phyloP scores from a whole-genome alignment of 2,113 vertebrate species.

The Microcebus tavaratra region DNA sequence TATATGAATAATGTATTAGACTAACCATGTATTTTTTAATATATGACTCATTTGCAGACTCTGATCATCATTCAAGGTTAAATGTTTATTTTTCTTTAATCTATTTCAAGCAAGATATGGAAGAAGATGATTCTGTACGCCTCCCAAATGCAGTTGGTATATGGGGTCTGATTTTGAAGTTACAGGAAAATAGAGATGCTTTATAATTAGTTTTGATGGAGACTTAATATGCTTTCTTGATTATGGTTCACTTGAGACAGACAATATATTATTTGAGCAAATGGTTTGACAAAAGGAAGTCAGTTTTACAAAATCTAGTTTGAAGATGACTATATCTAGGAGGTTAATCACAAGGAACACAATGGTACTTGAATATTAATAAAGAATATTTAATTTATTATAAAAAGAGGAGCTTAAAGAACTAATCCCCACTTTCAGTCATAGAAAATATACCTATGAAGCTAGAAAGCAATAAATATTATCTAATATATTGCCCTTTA shows the following conservation, averaged over 20 bases:
- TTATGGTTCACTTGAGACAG: not conserved
- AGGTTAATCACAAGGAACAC: not conserved
- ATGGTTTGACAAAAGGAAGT: not conserved
- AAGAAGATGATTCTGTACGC: not conserved
- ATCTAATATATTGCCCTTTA: not conserved
- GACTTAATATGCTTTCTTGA: not conserved
- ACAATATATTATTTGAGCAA: not conserved
- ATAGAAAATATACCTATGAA: not conserved
- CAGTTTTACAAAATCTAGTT: not conserved
- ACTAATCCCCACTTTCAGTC: not conserved
- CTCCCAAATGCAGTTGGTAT: too few relatives aligned
- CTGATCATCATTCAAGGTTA: not conserved
- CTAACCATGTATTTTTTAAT: not conserved
- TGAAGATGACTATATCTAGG: not conserved
- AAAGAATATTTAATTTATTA: not conserved
- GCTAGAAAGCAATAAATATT: not conserved
- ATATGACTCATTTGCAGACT: not conserved
- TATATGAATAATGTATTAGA: not conserved
- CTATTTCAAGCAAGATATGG: not conserved
- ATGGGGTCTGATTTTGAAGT: not conserved
- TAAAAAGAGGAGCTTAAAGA: not conserved
- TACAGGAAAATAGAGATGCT: not conserved
- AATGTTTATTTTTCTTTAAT: not conserved
- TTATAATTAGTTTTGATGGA: not conserved
- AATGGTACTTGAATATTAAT: not conserved